Evolutionary conservation across 2,113 vertebrate species (phyloP).

Genomic region (Paratilapia polleni): DNA sequence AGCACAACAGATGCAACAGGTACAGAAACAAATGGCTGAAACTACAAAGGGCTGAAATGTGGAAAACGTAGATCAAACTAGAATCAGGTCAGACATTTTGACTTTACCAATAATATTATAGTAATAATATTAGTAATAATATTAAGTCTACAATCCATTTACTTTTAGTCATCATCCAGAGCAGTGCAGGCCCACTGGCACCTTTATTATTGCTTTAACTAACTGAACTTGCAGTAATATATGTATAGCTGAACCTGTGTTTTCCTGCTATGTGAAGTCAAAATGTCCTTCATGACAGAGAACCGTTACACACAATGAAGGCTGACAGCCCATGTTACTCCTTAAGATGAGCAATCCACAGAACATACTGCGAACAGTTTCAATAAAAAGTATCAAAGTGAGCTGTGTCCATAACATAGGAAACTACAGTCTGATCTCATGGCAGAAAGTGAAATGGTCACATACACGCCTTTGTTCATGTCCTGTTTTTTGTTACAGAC

Average conservation of each 20-base stretch:
- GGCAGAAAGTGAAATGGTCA: not conserved
- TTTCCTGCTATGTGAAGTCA: not conserved
- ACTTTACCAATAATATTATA: not conserved
- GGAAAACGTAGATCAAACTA: constrained; percentile 20
- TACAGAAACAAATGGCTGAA: constrained; percentile 56
- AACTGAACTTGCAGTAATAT: not conserved
- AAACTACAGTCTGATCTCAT: not conserved
- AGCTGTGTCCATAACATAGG: not conserved
- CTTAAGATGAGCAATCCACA: not conserved
- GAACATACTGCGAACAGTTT: not conserved
- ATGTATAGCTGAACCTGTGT: not conserved
- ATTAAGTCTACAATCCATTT: not conserved
- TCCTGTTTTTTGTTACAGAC: not conserved
- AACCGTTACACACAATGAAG: not conserved
- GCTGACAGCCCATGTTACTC: constrained; percentile 19
- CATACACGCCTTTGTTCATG: not conserved
- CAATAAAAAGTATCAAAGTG: not conserved
- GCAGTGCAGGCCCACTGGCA: not conserved
- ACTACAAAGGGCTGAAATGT: constrained; percentile 48
- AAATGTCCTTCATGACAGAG: constrained; percentile 14
- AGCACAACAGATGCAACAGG: constrained; percentile 63
- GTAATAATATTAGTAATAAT: too few species aligned
- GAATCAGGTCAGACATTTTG: constrained; percentile 8
- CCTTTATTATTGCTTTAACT: not conserved
- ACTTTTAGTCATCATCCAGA: not conserved